Evolutionary conservation across 2,113 vertebrate species (phyloP).

Genomic region (Siniperca knerii): DNA sequence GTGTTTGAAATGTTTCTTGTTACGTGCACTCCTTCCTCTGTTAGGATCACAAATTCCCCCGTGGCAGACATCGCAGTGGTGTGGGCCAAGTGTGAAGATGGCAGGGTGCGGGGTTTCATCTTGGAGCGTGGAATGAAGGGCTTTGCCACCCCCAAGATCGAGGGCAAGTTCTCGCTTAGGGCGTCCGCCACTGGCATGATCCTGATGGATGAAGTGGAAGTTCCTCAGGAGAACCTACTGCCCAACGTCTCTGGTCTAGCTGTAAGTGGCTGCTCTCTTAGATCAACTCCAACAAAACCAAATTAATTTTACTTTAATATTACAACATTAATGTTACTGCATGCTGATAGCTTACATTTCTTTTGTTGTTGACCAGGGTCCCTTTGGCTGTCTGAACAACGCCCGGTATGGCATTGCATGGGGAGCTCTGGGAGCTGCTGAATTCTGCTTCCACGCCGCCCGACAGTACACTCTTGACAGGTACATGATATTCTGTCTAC

Average conservation of each 20-base stretch:
- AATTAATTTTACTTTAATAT: neutral
- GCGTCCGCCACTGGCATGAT: slow-evolving; percentile 92
- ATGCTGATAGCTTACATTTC: neutral
- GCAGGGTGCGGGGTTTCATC: slow-evolving; percentile 88
- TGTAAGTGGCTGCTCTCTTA: slow-evolving; percentile 76
- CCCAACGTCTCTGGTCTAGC: slow-evolving; percentile 85
- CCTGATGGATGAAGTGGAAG: slow-evolving; percentile 90
- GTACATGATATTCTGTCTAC: slow-evolving; percentile 41
- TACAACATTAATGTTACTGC: neutral
- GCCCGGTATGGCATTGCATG: slow-evolving; percentile 93
- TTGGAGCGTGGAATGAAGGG: slow-evolving; percentile 90
- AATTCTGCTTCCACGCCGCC: slow-evolving; percentile 90
- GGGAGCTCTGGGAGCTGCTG: slow-evolving; percentile 92
- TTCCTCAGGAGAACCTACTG: slow-evolving; percentile 90
- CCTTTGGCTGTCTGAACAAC: slow-evolving; percentile 91
- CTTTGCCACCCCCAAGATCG: slow-evolving; percentile 89
- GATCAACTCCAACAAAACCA: neutral
- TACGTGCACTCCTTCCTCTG: neutral
- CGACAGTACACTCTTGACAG: slow-evolving; percentile 83
- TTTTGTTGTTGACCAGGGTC: slow-evolving; percentile 81
- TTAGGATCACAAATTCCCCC: slow-evolving; percentile 93
- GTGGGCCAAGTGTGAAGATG: slow-evolving; percentile 91
- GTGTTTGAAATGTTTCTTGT: neutral
- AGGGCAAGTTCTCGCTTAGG: slow-evolving; percentile 92
- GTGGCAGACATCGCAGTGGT: slow-evolving; percentile 90